phyloP scores from a whole-genome alignment of 2,797 vertebrate genomes.

The Poecilia gillii region DNA sequence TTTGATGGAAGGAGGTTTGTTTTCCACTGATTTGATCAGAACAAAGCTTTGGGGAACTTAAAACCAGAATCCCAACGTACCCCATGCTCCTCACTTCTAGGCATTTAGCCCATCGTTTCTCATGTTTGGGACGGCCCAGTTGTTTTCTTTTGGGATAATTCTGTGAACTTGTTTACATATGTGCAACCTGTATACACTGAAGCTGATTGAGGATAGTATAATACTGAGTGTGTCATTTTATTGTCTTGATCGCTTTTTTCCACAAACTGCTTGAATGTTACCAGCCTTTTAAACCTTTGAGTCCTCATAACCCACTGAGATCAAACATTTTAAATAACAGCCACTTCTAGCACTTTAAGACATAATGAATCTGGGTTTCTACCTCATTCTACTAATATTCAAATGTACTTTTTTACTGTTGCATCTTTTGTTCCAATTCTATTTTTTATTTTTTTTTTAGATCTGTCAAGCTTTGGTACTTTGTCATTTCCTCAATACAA shows the following conservation, averaged over 20 bases:
- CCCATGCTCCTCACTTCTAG: not conserved
- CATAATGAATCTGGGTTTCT: not conserved
- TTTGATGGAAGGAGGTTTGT: not conserved
- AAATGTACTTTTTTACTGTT: not conserved
- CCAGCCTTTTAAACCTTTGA: not conserved
- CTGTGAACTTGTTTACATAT: not conserved
- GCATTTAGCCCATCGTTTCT: not conserved
- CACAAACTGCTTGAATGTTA: not conserved
- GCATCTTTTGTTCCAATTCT: not conserved
- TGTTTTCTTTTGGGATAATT: not conserved
- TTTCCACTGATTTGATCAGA: not conserved
- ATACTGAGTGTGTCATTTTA: not conserved
- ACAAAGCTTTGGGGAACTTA: not conserved
- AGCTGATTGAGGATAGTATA: not conserved
- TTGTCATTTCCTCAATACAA: conserved; percentile 36
- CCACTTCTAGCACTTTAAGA: not conserved
- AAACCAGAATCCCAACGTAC: not conserved
- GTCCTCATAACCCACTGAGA: not conserved
- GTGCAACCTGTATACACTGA: not conserved
- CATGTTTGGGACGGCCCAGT: not conserved
- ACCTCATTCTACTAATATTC: not conserved
- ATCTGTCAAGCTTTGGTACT: conserved; percentile 38
- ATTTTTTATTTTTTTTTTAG: not conserved
- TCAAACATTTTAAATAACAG: not conserved
- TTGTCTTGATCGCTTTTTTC: not conserved